Base-by-base conservation (phyloP, 2,797 vertebrate species). In the Acipenser ruthenus region DNA sequence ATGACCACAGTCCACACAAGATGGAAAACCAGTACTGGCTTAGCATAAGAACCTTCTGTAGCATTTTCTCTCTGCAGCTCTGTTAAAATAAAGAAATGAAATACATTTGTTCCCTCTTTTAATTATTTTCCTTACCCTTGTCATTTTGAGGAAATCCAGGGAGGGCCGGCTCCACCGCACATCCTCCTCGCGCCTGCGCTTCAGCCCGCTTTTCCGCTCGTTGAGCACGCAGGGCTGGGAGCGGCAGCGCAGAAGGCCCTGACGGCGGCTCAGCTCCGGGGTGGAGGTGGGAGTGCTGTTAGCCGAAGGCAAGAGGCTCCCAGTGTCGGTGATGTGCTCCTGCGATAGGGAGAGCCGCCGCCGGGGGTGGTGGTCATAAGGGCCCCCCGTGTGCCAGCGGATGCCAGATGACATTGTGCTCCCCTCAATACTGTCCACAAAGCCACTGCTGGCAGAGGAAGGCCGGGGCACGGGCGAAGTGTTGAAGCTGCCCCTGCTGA, bases 131-230 rank as follows among this genome's bases (percentile, higher is more conserved):
- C 86, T 88, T 83, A 89, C 89, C 86, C 79, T 78, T 6, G 88
- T 90, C 89, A 89, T 91, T 81, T 90, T 91, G 68, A 89, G 82
- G 71, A 91, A 89, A 84, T 90, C 86, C 78, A 90, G 79, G 3
- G 86, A 88, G 1, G 87, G 90, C 10, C 89, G 83, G 48, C 77
- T 87, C 86, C 88, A 85, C 70, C 81, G 75, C 6, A 87, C 71
- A 0, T 86, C 85, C 66, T 88, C 87, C 65, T 87, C 87, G 6
- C 85, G 80, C 68, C 86, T 80, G 63, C 88, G 86, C 72, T 89
- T 90, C 72, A 82, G 78, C 70, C 80, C 75, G 63, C 82, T 81
- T 68, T 86, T 86, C 75, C 81, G 82, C 18, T 87, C 85, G 0
- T 82, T 80, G 18, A 88, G 83, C 13, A 88, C 87, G 0, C 89